phyloP scores from a whole-genome alignment of 2,888 invertebrate genomes.

The Scrobipalpa costella region DNA sequence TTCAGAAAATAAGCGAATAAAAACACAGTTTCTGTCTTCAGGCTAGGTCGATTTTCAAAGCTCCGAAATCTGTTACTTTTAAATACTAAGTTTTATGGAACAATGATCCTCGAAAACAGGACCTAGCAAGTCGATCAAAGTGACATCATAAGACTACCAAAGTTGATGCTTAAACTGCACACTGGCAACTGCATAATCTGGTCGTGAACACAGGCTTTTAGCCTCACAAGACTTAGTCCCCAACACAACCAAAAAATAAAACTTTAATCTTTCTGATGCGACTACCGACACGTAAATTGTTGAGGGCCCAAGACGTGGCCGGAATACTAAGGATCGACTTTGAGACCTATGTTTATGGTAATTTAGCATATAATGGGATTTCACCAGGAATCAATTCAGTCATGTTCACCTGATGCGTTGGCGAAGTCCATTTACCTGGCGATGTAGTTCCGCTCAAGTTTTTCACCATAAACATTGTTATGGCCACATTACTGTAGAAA shows the following conservation, averaged over 20 bases:
- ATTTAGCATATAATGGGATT: constrained; percentile 42
- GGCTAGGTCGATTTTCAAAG: no score
- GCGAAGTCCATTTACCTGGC: constrained; percentile 38
- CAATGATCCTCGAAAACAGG: background rate
- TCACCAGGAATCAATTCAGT: constrained; percentile 36
- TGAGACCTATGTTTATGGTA: constrained; percentile 43
- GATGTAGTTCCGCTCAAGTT: constrained; percentile 34
- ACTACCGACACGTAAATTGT: constrained; percentile 46
- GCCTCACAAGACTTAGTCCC: constrained; percentile 12
- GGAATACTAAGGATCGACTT: constrained; percentile 40
- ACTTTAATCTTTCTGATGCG: constrained; percentile 43
- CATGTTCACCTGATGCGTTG: constrained; percentile 36
- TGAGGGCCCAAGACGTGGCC: constrained; percentile 30
- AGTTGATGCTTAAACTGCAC: constrained; percentile 7
- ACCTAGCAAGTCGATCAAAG: background rate
- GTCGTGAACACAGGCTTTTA: constrained; percentile 17
- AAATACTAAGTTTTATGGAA: background rate
- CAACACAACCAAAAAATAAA: constrained; percentile 35
- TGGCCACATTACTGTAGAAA: constrained; percentile 25
- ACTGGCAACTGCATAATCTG: constrained; percentile 14
- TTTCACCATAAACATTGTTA: constrained; percentile 30
- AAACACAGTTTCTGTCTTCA: no score
- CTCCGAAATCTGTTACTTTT: no score
- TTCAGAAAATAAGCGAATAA: no score
- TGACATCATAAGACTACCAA: constrained; percentile 8